Evolutionary conservation across 2,797 vertebrate species (phyloP).

Genomic region (Sciurus vulgaris): DNA sequence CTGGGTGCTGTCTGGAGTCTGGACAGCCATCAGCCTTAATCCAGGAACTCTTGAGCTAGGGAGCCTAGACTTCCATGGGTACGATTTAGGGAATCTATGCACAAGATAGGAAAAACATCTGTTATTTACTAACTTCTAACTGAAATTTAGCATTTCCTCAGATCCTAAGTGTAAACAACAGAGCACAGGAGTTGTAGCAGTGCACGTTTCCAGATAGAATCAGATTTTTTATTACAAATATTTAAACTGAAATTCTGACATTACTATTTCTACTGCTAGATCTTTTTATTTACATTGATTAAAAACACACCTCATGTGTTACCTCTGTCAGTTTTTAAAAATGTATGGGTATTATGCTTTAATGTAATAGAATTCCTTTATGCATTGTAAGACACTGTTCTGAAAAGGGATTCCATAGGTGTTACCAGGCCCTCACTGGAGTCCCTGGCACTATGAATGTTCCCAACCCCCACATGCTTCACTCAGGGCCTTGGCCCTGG

Average conservation of each 20-base stretch:
- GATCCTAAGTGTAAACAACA: not conserved
- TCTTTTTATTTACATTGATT: not conserved
- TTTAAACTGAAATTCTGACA: not conserved
- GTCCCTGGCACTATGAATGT: not conserved
- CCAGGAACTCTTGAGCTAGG: not conserved
- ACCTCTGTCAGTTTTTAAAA: not conserved
- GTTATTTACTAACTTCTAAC: not conserved
- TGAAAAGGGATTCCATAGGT: not conserved
- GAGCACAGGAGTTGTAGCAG: not conserved
- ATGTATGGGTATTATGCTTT: not conserved
- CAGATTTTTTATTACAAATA: slow-evolving; percentile 15
- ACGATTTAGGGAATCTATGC: not conserved
- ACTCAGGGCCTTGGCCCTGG: not conserved
- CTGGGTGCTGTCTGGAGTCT: not conserved
- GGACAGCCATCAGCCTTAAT: not conserved
- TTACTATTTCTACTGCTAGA: not conserved
- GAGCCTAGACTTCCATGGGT: not conserved
- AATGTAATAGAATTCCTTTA: not conserved
- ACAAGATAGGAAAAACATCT: not conserved
- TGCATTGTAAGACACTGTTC: not conserved
- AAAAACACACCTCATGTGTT: not conserved
- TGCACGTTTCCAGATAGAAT: not conserved
- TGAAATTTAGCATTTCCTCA: slow-evolving; percentile 4
- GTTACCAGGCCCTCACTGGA: not conserved
- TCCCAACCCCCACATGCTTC: not conserved